Percentiles rank a stretch among this genome's conserved stretches.
These are phyloP conservation scores for Prionailurus bengalensis DNA, from an alignment of 2,113 vertebrate species.

Conservation along the genomic window DNA sequence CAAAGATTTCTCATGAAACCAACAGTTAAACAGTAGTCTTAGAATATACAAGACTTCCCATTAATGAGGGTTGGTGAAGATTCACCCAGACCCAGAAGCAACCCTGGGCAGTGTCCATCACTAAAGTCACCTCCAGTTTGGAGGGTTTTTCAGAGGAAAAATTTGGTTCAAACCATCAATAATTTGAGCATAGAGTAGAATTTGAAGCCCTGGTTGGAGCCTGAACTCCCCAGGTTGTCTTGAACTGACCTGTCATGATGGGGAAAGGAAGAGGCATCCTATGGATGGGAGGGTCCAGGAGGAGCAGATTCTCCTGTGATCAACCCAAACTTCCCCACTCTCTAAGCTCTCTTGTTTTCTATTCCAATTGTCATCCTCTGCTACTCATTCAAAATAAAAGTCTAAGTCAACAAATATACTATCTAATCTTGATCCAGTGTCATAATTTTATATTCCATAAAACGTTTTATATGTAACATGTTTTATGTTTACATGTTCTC, in stretches of 20 bases:
- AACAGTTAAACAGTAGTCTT: neutral
- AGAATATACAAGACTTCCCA: neutral
- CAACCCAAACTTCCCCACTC: neutral
- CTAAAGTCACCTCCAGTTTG: neutral
- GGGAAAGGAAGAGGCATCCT: neutral
- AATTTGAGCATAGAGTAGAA: neutral
- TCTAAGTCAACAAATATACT: neutral
- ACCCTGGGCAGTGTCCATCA: neutral
- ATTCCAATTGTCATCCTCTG: neutral
- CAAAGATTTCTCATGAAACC: neutral
- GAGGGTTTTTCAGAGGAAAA: neutral
- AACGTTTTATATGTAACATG: neutral
- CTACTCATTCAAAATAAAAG: neutral
- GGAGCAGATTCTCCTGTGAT: neutral
- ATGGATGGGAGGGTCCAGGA: neutral
- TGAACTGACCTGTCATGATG: neutral
- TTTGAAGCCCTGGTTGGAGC: neutral
- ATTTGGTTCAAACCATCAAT: neutral
- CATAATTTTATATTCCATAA: neutral
- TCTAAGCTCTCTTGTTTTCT: neutral
- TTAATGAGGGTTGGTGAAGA: neutral
- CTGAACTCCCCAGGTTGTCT: neutral
- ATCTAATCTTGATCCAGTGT: neutral
- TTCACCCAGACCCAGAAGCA: neutral
- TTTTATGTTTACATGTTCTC: neutral